Percentiles rank a stretch among this genome's conserved stretches.
phyloP scores from a whole-genome alignment of 2,888 invertebrate genomes.

The Noctua pronuba region DNA sequence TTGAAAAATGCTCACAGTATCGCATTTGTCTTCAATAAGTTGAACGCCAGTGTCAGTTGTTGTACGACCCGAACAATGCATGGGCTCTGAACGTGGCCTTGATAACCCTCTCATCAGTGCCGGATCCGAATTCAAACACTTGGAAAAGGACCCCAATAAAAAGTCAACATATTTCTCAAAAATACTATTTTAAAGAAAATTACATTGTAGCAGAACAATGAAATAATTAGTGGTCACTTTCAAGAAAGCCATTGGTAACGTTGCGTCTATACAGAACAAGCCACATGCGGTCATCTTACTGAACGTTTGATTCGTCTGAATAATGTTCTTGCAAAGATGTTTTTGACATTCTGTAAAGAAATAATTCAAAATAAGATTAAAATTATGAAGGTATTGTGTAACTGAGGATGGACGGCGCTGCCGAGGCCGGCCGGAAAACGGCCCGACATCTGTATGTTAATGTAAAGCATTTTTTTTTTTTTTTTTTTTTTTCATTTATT shows the following conservation, averaged over 20 bases:
- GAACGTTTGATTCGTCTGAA: not conserved
- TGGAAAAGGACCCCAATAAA: not conserved
- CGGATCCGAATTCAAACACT: not conserved
- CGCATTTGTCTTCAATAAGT: not conserved
- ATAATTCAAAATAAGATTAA: not conserved
- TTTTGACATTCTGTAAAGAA: conserved; percentile 21
- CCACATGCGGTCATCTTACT: too few relatives aligned
- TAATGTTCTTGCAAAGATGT: conserved; percentile 12
- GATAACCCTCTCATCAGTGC: not conserved
- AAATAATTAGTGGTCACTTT: conserved; percentile 1
- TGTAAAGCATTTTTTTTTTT: too few relatives aligned
- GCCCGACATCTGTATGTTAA: too few relatives aligned
- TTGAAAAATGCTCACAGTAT: not conserved
- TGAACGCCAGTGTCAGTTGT: too few relatives aligned
- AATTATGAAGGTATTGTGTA: not conserved
- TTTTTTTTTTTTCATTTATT: too few relatives aligned
- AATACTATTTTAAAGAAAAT: conserved; percentile 22
- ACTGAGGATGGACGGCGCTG: too few relatives aligned
- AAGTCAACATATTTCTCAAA: not conserved
- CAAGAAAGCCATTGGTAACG: not conserved
- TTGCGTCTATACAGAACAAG: too few relatives aligned
- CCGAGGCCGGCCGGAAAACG: too few relatives aligned
- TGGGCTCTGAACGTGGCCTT: not conserved
- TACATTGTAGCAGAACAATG: conserved; percentile 21
- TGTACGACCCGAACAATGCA: not conserved